Conservation (phyloP, 2,888 invertebrate genomes). For the Epistrophe grossulariae region DNA sequence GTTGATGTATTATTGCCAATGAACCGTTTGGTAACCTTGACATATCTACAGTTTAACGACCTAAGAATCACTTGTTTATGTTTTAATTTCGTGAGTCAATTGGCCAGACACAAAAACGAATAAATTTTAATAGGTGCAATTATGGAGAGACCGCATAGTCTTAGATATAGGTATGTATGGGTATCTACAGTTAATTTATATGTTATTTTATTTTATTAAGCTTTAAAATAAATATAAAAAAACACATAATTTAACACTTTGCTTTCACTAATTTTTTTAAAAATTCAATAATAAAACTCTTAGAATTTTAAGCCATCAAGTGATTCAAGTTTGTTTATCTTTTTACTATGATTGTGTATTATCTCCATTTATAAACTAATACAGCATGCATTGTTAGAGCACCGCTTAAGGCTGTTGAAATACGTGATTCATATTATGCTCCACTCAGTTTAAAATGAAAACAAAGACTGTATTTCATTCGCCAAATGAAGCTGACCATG, state of each 20-base stretch:
- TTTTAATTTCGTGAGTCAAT: conserved; percentile 42
- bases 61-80: conserved; percentile 45
- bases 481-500: conserved; percentile 23
- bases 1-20: background rate
- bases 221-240: background rate
- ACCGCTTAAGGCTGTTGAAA: conserved; percentile 15
- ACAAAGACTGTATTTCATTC: conserved; percentile 13
- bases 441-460: conserved; percentile 1
- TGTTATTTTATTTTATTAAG: background rate
- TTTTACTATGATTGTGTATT: background rate
- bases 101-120: conserved; percentile 43
- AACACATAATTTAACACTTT: background rate
- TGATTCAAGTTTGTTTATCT: conserved; percentile 25
- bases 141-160: background rate
- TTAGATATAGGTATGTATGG: background rate
- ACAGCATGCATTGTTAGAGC: conserved; percentile 25
- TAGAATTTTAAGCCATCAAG: background rate
- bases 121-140: conserved; percentile 36
- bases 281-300: conserved; percentile 6
- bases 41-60: conserved; percentile 67
- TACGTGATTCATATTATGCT: background rate
- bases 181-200: background rate
- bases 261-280: background rate
- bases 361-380: background rate
- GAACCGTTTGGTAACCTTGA: conserved; percentile 54